Conservation (phyloP, 2,797 vertebrate species). For the Hypotaenidia philippensis region DNA sequence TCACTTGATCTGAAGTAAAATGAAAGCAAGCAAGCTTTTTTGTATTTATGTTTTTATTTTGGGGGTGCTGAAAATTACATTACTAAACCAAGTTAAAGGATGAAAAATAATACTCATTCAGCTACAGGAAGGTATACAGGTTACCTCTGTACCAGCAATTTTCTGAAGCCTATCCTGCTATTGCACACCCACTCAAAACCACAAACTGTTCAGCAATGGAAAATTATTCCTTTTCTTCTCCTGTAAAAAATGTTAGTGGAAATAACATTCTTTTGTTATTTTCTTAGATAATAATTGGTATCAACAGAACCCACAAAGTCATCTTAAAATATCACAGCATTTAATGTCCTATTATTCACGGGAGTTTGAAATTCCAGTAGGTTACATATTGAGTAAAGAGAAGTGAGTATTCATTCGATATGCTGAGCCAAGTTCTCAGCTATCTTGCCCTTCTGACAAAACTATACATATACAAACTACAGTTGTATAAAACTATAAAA, state of each 20-base stretch:
- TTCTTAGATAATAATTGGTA: not conserved
- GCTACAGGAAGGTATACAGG: not conserved
- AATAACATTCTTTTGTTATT: not conserved
- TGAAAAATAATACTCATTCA: not conserved
- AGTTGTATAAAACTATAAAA: not conserved
- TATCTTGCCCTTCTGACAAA: not conserved
- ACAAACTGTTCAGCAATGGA: not conserved
- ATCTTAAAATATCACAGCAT: constrained; percentile 24
- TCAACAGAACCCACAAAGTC: not conserved
- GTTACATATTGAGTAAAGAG: constrained; percentile 47
- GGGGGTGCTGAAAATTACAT: not conserved
- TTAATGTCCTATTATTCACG: not conserved
- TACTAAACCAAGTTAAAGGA: not conserved
- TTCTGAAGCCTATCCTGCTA: not conserved
- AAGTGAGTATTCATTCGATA: constrained; percentile 26
- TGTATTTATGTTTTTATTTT: not conserved
- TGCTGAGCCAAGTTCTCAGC: not conserved
- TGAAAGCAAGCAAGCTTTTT: not conserved
- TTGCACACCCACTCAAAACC: not conserved
- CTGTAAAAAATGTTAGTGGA: not conserved
- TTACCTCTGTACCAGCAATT: not conserved
- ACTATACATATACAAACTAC: too few species aligned
- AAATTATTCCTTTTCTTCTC: not conserved
- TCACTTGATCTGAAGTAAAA: not conserved
- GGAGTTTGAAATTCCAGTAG: not conserved